phyloP scores from a whole-genome alignment of 2,888 invertebrate genomes.

The Drosophila prostipennis region DNA sequence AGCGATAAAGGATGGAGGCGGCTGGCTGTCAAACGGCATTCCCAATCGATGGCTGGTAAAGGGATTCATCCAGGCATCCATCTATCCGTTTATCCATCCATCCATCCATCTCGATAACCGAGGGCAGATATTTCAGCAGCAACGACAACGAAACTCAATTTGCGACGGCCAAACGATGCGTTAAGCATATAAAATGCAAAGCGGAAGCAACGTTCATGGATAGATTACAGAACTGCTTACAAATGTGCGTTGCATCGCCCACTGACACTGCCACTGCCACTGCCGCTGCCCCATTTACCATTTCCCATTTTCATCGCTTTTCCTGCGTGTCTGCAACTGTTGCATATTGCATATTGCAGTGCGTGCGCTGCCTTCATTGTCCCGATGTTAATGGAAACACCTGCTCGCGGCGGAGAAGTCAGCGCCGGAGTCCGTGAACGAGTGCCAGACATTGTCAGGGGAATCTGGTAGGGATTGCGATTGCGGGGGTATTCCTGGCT shows the following conservation, averaged over 20 bases:
- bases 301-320: conserved; percentile 9
- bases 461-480: conserved; percentile 24
- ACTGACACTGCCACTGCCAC: too few species aligned
- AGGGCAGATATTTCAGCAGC: conserved; percentile 40
- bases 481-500: neutral
- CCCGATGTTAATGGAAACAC: conserved; percentile 45
- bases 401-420: conserved; percentile 26
- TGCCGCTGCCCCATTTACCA: too few species aligned
- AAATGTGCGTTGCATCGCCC: conserved; percentile 32
- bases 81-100: conserved; percentile 28
- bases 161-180: conserved; percentile 70
- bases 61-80: conserved; percentile 21
- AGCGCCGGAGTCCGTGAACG: conserved; percentile 31
- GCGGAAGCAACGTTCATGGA: conserved; percentile 66
- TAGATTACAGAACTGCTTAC: conserved; percentile 67
- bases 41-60: conserved; percentile 28
- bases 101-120: conserved; percentile 35
- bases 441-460: conserved; percentile 51
- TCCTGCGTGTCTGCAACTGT: conserved; percentile 61
- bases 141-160: conserved; percentile 66
- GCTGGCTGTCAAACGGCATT: conserved; percentile 15
- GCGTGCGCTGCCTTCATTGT: conserved; percentile 63
- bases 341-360: conserved; percentile 72
- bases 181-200: conserved; percentile 73
- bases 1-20: conserved; percentile 18